Percentiles rank a stretch among this genome's conserved stretches.
Evolutionary conservation across 64 coral and sea anemone genomes (phyloP).

Genomic region (Porites lutea): DNA sequence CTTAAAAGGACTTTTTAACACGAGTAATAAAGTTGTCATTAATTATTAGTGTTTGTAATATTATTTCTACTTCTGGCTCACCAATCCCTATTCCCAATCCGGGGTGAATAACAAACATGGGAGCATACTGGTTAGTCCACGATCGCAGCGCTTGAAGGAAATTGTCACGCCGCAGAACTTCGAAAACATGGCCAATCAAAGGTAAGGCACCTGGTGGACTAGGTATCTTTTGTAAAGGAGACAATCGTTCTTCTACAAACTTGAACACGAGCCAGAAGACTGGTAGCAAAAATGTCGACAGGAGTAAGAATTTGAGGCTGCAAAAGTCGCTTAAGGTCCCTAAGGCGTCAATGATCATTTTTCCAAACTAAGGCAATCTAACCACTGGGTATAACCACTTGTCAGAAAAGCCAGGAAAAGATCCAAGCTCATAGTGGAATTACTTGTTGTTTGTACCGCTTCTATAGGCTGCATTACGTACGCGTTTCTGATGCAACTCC

Average conservation of each 20-base stretch:
- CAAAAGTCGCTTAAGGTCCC: background rate
- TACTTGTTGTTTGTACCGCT: too few species aligned
- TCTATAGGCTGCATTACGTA: background rate
- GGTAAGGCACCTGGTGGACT: conserved; percentile 41
- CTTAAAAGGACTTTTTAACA: too few species aligned
- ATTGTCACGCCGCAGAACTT: background rate
- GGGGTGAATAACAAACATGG: conserved; percentile 23
- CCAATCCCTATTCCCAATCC: conserved; percentile 57
- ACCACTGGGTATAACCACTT: background rate
- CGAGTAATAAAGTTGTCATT: too few species aligned
- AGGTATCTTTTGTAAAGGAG: conserved; percentile 60
- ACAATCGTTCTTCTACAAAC: conserved; percentile 52
- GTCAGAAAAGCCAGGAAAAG: background rate
- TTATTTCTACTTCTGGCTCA: background rate
- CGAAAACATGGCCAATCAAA: conserved; percentile 59
- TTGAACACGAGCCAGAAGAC: conserved; percentile 43
- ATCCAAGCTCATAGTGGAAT: too few species aligned
- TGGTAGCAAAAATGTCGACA: background rate
- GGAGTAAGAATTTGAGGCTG: background rate
- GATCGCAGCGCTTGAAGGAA: background rate
- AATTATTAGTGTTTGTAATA: too few species aligned
- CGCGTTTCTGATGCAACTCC: too few species aligned
- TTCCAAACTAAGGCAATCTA: background rate
- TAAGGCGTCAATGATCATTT: background rate
- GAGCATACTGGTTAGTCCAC: conserved; percentile 51